Evolutionary conservation across 2,113 vertebrate genomes (phyloP).

Genomic region (Prochilodus magdalenae): DNA sequence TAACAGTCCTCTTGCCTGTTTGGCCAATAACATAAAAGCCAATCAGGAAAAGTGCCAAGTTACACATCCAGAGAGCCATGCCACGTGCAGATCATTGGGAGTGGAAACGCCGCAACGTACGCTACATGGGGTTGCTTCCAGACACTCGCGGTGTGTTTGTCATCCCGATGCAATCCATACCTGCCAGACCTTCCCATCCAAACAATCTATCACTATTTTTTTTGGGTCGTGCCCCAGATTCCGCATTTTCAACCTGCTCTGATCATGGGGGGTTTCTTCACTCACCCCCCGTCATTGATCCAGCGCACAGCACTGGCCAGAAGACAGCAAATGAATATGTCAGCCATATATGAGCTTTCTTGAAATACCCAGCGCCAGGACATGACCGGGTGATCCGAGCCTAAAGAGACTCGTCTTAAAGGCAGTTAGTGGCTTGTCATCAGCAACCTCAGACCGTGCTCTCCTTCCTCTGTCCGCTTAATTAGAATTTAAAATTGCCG

Average conservation of each 20-base stretch:
- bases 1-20: neutral
- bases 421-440: neutral
- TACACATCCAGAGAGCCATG: neutral
- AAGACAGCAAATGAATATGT: neutral
- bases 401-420: neutral
- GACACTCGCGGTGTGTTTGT: neutral
- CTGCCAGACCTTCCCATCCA: neutral
- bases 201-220: neutral
- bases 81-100: neutral
- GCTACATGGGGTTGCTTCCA: neutral
- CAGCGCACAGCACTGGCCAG: neutral
- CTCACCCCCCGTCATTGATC: neutral
- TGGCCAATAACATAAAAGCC: conserved; percentile 13
- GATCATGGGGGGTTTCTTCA: neutral
- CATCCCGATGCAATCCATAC: neutral
- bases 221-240: neutral
- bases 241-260: neutral
- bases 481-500: neutral
- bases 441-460: neutral
- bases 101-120: neutral
- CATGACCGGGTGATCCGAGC: neutral
- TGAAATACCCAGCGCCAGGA: neutral
- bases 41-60: neutral
- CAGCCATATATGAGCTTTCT: neutral
- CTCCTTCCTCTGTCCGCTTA: neutral